Evolutionary conservation across 2,888 invertebrate genomes (phyloP), one percentile per base, ranked within the genome.

Genomic region (Leptinotarsa haldemani): DNA sequence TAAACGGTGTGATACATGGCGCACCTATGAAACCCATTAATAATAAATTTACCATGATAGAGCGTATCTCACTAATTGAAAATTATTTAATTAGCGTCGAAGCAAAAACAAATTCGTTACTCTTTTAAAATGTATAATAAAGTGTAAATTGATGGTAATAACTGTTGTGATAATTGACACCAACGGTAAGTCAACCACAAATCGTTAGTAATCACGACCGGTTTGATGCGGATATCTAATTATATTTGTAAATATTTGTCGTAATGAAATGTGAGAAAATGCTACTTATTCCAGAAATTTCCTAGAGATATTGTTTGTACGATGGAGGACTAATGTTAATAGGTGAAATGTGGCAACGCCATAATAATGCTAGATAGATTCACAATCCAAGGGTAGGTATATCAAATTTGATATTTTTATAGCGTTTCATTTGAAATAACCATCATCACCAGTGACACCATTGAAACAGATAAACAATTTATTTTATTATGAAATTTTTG

Each of bases 81-180:
- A 18, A 61, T 61, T 61, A 25, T 61, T 61, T 56, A 65, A 70
- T 70, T 70, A 40, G 47, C 65, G 16, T n/a, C n/a, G 46, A 46
- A 7, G 47, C 20, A 65, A 56, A 70, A 58, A 70, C 65, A 65
- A 65, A 70, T 70, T 65, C 65, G 56, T 65, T 20, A 47, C 53
- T 47, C 30, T 50, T 47, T 65, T 46, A 50, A 56, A 53, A 15
- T 52, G 56, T 52, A 46, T 58, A 65, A 70, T 65, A 63, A 70
- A n/a, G 65, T 70, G 65, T 70, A 40, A 65, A 65, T 70, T 70
- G 40, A 22, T 65, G 53, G 30, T 46, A 22, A 40, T 20, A 25
- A 46, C 65, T 50, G 70, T 68, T 68, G 58, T 56, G 68, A 68
- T 67, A 67, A 68, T 56, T 68, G 67, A n/a, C 67, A 68, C 25